A percentile compares a stretch with the other conserved stretches of the same genome.
phyloP scores from a whole-genome alignment of 2,797 vertebrate genomes.

The Rhinophrynus dorsalis region DNA sequence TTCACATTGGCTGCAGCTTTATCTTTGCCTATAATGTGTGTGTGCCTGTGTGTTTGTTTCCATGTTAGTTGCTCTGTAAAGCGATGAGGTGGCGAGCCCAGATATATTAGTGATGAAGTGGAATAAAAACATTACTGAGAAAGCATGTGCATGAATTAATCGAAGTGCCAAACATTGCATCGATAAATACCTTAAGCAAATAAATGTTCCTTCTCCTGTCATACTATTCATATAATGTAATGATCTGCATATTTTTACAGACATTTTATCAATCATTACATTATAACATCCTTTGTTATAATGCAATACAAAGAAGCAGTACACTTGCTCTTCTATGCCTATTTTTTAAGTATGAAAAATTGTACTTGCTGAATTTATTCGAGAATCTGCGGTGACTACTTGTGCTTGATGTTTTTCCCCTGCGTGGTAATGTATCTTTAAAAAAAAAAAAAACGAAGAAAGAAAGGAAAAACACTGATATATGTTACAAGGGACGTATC shows the following conservation, averaged over 20 bases:
- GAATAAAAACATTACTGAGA: too few relatives aligned
- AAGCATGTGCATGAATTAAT: constrained; percentile 23
- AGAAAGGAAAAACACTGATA: constrained; percentile 72
- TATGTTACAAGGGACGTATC: constrained; percentile 86
- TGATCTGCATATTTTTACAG: constrained; percentile 48
- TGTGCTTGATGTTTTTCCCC: constrained; percentile 70
- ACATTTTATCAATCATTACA: constrained; percentile 48
- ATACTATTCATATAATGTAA: constrained; percentile 36
- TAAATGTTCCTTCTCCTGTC: constrained; percentile 22
- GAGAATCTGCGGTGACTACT: constrained; percentile 65
- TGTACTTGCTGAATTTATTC: constrained; percentile 64
- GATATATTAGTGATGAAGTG: neutral
- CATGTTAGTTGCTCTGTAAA: too few relatives aligned
- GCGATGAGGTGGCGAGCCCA: too few relatives aligned
- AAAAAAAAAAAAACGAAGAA: constrained; percentile 52
- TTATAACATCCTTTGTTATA: constrained; percentile 22
- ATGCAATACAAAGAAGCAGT: constrained; percentile 21
- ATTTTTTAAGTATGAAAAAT: constrained; percentile 72
- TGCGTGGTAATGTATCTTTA: constrained; percentile 80
- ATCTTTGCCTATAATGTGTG: too few relatives aligned
- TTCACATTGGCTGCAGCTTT: too few relatives aligned
- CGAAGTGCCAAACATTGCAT: constrained; percentile 10
- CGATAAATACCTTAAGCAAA: constrained; percentile 37
- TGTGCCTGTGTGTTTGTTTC: too few relatives aligned
- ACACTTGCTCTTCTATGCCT: constrained; percentile 45